Evolutionary conservation across 2,888 invertebrate species (phyloP).

Genomic region (Campoplex nolae): DNA sequence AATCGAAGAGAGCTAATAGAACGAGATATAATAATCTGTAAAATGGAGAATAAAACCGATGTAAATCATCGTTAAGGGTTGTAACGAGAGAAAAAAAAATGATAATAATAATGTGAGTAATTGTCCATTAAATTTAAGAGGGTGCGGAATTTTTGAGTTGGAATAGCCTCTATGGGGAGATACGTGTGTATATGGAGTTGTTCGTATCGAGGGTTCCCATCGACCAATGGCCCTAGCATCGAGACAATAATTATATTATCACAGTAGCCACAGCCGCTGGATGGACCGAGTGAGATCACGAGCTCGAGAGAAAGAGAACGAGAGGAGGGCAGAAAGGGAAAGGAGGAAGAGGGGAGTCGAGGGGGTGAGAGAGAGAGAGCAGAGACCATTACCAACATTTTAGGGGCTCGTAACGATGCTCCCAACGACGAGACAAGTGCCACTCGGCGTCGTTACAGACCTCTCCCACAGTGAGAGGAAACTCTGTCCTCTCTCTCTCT

Average conservation of each 20-base stretch:
- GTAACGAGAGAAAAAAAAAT: not conserved
- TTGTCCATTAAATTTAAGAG: not conserved
- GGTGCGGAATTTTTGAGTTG: not conserved
- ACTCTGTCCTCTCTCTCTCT: constrained; percentile 42
- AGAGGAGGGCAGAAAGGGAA: constrained; percentile 12
- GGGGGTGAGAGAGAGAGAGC: constrained; percentile 61
- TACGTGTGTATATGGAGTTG: constrained; percentile 18
- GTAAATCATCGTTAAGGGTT: not conserved
- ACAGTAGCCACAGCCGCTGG: constrained; percentile 61
- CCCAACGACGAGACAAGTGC: constrained; percentile 69
- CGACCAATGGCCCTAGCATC: constrained; percentile 62
- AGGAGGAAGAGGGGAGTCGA: constrained; percentile 16
- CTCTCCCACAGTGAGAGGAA: constrained; percentile 46
- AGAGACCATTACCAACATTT: constrained; percentile 69
- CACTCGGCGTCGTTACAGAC: constrained; percentile 66
- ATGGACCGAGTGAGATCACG: constrained; percentile 46
- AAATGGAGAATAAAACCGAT: not conserved
- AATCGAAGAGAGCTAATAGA: not conserved
- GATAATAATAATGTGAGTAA: not conserved
- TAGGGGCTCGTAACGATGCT: constrained; percentile 69
- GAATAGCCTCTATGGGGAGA: constrained; percentile 1
- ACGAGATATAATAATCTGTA: not conserved
- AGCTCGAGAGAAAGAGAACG: constrained; percentile 26
- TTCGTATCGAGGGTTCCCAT: constrained; percentile 58
- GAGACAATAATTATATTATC: constrained; percentile 68